These are phyloP conservation scores for Neoniphon sammara DNA, from an alignment of 2,797 vertebrate species.

Conservation along the genomic window DNA sequence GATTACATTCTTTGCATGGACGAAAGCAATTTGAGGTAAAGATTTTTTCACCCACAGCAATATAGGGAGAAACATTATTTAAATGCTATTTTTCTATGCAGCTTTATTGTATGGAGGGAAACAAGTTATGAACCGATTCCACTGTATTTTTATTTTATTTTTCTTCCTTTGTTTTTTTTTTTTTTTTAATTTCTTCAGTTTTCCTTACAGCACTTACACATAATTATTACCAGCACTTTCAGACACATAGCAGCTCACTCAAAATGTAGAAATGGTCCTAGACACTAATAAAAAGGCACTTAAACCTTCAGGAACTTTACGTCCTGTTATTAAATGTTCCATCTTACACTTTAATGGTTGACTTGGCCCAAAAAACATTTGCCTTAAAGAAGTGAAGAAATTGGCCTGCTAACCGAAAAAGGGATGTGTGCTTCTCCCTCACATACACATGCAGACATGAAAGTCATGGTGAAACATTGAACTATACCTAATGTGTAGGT, in stretches of 20 bases:
- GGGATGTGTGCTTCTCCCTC: constrained; percentile 23
- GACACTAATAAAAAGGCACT: background rate
- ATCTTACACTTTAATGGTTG: background rate
- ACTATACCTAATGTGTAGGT: constrained; percentile 53
- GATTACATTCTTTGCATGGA: constrained; percentile 98
- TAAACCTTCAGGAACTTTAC: too few relatives aligned
- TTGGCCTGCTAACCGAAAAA: constrained; percentile 8
- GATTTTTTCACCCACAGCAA: constrained; percentile 8
- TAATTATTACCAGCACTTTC: background rate
- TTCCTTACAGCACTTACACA: background rate
- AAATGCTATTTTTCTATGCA: background rate
- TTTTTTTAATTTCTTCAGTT: too few relatives aligned
- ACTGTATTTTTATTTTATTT: too few relatives aligned
- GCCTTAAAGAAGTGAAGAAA: constrained; percentile 25
- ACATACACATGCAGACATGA: constrained; percentile 27
- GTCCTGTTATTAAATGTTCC: constrained; percentile 6
- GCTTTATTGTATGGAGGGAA: background rate
- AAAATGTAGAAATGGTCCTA: background rate
- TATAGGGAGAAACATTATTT: background rate
- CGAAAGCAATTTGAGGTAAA: constrained; percentile 94
- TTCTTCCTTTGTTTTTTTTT: too few relatives aligned
- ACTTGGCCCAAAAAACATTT: constrained; percentile 14
- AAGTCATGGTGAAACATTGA: constrained; percentile 52
- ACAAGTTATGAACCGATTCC: background rate
- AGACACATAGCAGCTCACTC: background rate